phyloP scores from a whole-genome alignment of 2,888 invertebrate genomes.

The Zaprionus lineosus region DNA sequence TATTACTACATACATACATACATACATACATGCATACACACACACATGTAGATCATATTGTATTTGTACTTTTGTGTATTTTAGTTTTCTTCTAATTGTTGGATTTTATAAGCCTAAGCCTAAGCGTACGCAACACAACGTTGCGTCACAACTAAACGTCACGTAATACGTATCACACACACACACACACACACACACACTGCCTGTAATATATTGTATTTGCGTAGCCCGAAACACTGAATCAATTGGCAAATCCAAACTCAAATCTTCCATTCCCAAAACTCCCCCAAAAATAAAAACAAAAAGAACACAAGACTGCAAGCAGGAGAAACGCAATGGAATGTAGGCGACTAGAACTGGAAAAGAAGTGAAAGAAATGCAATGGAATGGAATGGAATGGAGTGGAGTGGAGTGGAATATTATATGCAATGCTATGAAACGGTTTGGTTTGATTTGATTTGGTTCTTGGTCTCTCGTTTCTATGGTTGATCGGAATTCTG shows the following conservation, averaged over 20 bases:
- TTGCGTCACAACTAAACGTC: no score
- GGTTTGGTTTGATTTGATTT: slow-evolving; percentile 38
- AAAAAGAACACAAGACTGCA: slow-evolving; percentile 43
- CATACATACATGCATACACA: slow-evolving; percentile 1
- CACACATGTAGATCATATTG: slow-evolving; percentile 32
- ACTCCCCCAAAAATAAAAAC: not conserved
- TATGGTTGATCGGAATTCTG: slow-evolving; percentile 37
- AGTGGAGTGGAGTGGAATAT: slow-evolving; percentile 4
- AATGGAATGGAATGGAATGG: slow-evolving; percentile 1
- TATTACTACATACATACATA: slow-evolving; percentile 53
- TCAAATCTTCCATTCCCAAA: no score
- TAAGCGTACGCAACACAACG: slow-evolving; percentile 20
- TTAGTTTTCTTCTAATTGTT: slow-evolving; percentile 48
- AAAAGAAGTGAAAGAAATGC: not conserved
- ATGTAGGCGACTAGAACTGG: not conserved
- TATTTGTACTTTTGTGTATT: slow-evolving; percentile 47
- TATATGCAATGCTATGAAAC: no score
- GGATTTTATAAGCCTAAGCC: slow-evolving; percentile 20
- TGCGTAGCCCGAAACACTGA: slow-evolving; percentile 7
- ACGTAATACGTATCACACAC: no score
- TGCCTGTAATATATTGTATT: no score
- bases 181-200: not conserved
- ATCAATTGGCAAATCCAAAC: slow-evolving; percentile 10
- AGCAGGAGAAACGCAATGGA: slow-evolving; percentile 2
- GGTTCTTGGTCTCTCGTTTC: slow-evolving; percentile 33